Conservation (phyloP, 2,888 invertebrate species). For the Parnassius apollo region DNA sequence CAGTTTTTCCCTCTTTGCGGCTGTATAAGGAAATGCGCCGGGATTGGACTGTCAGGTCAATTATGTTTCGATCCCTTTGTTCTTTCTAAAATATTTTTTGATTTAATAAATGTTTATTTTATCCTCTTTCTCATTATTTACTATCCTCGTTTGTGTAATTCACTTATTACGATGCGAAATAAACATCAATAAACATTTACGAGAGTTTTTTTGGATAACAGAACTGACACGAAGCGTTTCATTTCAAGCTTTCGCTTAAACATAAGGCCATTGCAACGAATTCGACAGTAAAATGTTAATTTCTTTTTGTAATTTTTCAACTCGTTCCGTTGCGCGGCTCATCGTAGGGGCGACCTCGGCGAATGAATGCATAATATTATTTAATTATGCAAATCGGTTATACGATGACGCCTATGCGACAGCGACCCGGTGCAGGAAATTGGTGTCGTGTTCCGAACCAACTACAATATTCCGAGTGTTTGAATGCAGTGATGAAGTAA, state of each 20-base stretch:
- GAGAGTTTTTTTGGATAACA: background rate
- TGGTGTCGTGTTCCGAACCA: slow-evolving; percentile 43
- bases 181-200: background rate
- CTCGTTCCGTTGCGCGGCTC: slow-evolving; percentile 6
- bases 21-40: slow-evolving; percentile 43
- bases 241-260: slow-evolving; percentile 1
- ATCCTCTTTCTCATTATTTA: background rate
- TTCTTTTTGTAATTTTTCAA: slow-evolving; percentile 7
- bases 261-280: slow-evolving; percentile 1
- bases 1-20: slow-evolving; percentile 63
- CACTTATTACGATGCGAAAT: background rate
- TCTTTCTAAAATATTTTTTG: slow-evolving; percentile 2
- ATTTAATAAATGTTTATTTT: background rate
- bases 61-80: slow-evolving; percentile 19
- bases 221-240: background rate
- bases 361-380: slow-evolving; percentile 71
- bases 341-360: slow-evolving; percentile 25
- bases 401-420: slow-evolving; percentile 58
- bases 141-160: background rate
- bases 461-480: background rate
- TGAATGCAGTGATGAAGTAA: background rate
- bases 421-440: slow-evolving; percentile 66
- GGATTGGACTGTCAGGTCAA: slow-evolving; percentile 34
- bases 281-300: slow-evolving; percentile 12
- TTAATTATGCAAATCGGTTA: slow-evolving; percentile 72